Conservation (phyloP, 2,888 invertebrate genomes). For the Meta bourneti region DNA sequence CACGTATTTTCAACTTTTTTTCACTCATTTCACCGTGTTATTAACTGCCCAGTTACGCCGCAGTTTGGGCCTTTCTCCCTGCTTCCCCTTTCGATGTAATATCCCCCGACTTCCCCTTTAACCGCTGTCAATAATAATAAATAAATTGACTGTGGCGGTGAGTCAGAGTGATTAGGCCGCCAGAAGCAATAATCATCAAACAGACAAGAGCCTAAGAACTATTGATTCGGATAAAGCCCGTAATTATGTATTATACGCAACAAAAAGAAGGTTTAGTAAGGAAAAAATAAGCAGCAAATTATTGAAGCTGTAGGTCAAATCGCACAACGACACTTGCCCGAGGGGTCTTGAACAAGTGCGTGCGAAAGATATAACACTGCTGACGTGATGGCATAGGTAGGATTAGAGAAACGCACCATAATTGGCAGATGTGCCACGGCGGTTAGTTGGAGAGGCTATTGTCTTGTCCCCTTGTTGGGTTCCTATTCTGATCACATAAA, state of each 20-base stretch:
- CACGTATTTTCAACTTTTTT: conserved; percentile 66
- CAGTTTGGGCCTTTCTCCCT: not conserved
- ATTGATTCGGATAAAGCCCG: conserved; percentile 70
- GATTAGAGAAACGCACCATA: conserved; percentile 43
- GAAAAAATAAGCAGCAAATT: conserved; percentile 36
- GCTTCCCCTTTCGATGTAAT: conserved; percentile 40
- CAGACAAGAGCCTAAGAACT: conserved; percentile 61
- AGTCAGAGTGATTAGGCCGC: conserved; percentile 58
- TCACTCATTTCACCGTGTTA: conserved; percentile 62
- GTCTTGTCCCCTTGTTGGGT: conserved; percentile 52
- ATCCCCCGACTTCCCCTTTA: conserved; percentile 22
- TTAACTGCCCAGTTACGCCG: conserved; percentile 62
- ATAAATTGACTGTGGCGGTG: conserved; percentile 59
- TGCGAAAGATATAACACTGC: conserved; percentile 72
- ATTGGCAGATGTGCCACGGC: conserved; percentile 50
- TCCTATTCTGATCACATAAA: conserved; percentile 60
- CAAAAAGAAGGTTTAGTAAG: conserved; percentile 58
- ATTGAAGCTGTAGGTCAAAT: conserved; percentile 63
- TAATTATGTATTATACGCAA: conserved; percentile 72
- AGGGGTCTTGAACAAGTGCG: conserved; percentile 41
- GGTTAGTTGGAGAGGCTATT: conserved; percentile 57
- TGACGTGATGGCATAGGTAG: conserved; percentile 55
- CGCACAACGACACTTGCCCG: conserved; percentile 54
- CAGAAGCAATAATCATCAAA: conserved; percentile 70
- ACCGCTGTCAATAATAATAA: conserved; percentile 67